phyloP scores from a whole-genome alignment of 2,797 vertebrate genomes.

The Denticeps clupeoides region DNA sequence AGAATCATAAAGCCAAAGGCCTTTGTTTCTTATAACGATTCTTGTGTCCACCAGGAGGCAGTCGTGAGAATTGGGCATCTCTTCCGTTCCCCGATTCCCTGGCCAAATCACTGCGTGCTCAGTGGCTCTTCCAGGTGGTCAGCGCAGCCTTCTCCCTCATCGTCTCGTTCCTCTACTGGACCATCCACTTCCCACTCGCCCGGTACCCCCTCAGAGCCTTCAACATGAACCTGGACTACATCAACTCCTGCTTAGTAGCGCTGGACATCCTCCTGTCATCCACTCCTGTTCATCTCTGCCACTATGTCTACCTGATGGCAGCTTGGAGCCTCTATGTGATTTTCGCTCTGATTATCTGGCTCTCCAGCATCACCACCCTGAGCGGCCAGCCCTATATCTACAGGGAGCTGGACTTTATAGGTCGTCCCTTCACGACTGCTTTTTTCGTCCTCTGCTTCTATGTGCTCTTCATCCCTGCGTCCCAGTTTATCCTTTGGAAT shows the following conservation, averaged over 20 bases:
- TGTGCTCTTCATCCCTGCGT: conserved; percentile 17
- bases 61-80: neutral
- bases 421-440: conserved; percentile 12
- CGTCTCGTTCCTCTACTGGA: conserved; percentile 28
- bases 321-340: conserved; percentile 11
- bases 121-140: conserved; percentile 22
- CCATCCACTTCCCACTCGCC: conserved; percentile 10
- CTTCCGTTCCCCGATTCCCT: conserved; percentile 8
- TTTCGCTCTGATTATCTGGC: conserved; percentile 26
- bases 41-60: conserved; percentile 7
- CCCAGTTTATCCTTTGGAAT: conserved; percentile 29
- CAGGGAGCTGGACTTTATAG: conserved; percentile 22
- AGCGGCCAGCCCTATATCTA: conserved; percentile 21
- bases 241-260: conserved; percentile 23
- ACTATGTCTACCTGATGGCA: conserved; percentile 14
- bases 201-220: conserved; percentile 6
- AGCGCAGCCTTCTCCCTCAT: conserved; percentile 14
- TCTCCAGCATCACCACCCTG: conserved; percentile 16
- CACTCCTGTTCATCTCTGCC: conserved; percentile 25
- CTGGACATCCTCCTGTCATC: conserved; percentile 24
- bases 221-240: conserved; percentile 25
- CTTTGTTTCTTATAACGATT: neutral
- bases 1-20: neutral
- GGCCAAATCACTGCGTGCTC: conserved; percentile 11
- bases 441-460: conserved; percentile 13